Evolutionary conservation across 2,888 invertebrate genomes (phyloP), one percentile per base, ranked within the genome.

Genomic region (Caenorhabditis sp.): DNA sequence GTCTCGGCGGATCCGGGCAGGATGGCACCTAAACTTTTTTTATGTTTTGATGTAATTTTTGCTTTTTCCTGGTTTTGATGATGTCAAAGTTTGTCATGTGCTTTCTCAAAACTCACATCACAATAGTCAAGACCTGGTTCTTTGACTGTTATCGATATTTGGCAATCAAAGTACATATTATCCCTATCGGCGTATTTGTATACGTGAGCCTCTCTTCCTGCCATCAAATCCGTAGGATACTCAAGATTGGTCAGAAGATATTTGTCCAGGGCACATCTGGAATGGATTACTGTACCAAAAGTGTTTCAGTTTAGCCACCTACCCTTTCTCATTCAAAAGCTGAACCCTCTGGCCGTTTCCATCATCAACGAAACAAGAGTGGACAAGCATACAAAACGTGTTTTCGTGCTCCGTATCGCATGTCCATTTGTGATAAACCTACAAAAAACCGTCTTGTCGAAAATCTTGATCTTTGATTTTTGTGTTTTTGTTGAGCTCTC

Each of bases 361-460:
- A 74, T 91, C 91, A 82, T 92, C 90, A 28, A 91, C 91, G 44
- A 88, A 90, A 76, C 91, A 91, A 28, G 89, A 89, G 73, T 90
- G 90, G 22, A 91, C 91, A n/a, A 87, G 77, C 91, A 91, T 91
- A 64, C 91, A 91, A 72, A 91, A 91, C 63, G 90, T 90, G 80
- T 90, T 86, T 68, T 88, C 86, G 28, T 87, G 88, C 61, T 88
- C 87, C 35, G 90, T 86, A 51, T 91, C 91, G 80, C 91, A 91
- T 12, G 90, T 90, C 91, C 91, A 91, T 85, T 91, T 91, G 84
- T 91, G 91, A 75, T 91, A 91, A 7, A 91, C 88, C 88, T 88
- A 47, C 26, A 83, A 80, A 41, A 56, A 26, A 56, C 31, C 38
- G 44, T 56, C 35, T 41, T 44, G 28, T 58, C 26, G n/a, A 7